Evolutionary conservation across 2,888 invertebrate species (phyloP).

Genomic region (Oasisia sp.): DNA sequence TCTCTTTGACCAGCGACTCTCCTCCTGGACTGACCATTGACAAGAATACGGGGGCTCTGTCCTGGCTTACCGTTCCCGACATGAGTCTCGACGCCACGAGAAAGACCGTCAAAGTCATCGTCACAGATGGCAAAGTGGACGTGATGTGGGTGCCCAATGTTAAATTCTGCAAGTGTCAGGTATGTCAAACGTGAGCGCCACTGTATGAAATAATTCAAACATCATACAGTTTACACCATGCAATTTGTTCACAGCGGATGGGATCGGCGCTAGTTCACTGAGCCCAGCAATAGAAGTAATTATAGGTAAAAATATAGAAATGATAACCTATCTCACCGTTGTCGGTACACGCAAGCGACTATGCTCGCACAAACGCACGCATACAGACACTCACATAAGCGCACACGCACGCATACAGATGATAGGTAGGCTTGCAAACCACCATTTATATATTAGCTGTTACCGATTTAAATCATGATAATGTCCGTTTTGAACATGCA

Average conservation of each 20-base stretch:
- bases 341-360: background rate
- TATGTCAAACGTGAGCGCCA: background rate
- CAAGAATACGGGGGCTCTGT: constrained; percentile 34
- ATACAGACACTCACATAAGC: no score
- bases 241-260: background rate
- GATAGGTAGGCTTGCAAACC: no score
- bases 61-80: constrained; percentile 40
- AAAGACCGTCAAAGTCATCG: constrained; percentile 35
- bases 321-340: background rate
- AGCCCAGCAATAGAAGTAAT: background rate
- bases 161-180: constrained; percentile 44
- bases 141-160: constrained; percentile 44
- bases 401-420: no score
- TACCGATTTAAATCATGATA: no score
- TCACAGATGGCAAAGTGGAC: constrained; percentile 42
- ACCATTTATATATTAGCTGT: no score
- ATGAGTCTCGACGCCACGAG: constrained; percentile 27
- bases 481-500: background rate
- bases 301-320: background rate
- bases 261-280: background rate
- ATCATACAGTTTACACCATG: background rate
- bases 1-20: constrained; percentile 33
- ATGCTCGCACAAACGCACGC: no score
- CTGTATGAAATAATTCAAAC: background rate
- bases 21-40: constrained; percentile 40